Conservation (phyloP, 2,113 vertebrate genomes). For the Malurus cyaneus region DNA sequence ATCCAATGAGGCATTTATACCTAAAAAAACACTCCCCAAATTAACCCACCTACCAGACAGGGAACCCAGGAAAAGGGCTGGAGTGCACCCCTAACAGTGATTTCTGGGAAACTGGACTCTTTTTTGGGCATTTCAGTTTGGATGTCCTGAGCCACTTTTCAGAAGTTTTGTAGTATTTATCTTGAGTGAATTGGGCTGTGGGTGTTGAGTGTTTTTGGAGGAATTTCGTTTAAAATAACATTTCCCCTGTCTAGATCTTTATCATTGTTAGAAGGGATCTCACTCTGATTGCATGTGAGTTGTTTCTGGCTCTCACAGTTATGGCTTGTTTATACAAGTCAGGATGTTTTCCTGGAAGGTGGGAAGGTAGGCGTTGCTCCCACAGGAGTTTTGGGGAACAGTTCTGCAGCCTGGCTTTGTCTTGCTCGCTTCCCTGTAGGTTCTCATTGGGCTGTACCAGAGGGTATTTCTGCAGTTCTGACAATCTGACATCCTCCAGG, state of each 20-base stretch:
- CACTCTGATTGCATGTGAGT: background rate
- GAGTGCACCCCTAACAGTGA: background rate
- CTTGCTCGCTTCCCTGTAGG: background rate
- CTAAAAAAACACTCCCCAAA: background rate
- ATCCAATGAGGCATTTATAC: background rate
- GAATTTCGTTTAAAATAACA: background rate
- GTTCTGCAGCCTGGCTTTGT: background rate
- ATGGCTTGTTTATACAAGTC: background rate
- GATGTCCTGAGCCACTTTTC: background rate
- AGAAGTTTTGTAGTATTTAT: background rate
- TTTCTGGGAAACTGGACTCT: background rate
- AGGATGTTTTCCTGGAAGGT: background rate
- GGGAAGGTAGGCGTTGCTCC: background rate
- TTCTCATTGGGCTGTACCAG: background rate
- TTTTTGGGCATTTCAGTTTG: background rate
- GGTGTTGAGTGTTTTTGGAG: background rate
- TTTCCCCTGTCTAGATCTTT: background rate
- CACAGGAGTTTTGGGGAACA: accelerated
- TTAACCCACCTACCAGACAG: background rate
- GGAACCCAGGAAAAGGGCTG: background rate
- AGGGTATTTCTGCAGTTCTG: background rate
- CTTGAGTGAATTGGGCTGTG: background rate
- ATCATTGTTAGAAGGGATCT: background rate
- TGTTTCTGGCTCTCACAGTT: background rate
- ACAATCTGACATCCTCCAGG: background rate